Evolutionary conservation across 2,888 invertebrate species (phyloP).

Genomic region (Lamproptera curius): DNA sequence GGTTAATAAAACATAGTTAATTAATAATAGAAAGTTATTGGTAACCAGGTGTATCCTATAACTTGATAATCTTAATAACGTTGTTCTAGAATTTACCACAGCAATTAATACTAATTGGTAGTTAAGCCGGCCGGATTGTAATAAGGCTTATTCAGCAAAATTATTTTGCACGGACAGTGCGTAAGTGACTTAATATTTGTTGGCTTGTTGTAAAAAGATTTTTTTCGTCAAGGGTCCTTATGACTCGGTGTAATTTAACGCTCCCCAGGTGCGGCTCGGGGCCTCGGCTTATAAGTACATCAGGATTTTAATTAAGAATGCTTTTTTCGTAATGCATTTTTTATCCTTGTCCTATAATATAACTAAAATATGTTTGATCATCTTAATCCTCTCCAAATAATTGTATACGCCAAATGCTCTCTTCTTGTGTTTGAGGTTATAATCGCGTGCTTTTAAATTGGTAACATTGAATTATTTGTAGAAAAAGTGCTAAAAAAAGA

Average conservation of each 20-base stretch:
- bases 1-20: too few relatives aligned
- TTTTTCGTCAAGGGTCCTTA: conserved; percentile 28
- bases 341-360: conserved; percentile 15
- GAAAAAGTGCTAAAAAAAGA: too few relatives aligned
- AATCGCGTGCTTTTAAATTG: too few relatives aligned
- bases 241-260: conserved; percentile 47
- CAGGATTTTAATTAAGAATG: conserved; percentile 66
- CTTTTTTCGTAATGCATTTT: conserved; percentile 47
- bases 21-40: too few relatives aligned
- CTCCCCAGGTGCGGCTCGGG: conserved; percentile 59
- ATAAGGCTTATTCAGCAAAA: conserved; percentile 10
- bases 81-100: conserved; percentile 3
- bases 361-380: too few relatives aligned
- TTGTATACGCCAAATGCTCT: too few relatives aligned
- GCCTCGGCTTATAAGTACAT: conserved; percentile 60
- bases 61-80: conserved; percentile 1
- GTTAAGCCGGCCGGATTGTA: neutral
- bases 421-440: too few relatives aligned
- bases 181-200: conserved; percentile 29
- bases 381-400: too few relatives aligned
- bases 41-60: neutral
- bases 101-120: conserved; percentile 10
- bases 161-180: conserved; percentile 21
- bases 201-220: conserved; percentile 33
- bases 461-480: too few relatives aligned